phyloP scores from a whole-genome alignment of 2,888 invertebrate species.

The Tuberolachnus salignus region DNA sequence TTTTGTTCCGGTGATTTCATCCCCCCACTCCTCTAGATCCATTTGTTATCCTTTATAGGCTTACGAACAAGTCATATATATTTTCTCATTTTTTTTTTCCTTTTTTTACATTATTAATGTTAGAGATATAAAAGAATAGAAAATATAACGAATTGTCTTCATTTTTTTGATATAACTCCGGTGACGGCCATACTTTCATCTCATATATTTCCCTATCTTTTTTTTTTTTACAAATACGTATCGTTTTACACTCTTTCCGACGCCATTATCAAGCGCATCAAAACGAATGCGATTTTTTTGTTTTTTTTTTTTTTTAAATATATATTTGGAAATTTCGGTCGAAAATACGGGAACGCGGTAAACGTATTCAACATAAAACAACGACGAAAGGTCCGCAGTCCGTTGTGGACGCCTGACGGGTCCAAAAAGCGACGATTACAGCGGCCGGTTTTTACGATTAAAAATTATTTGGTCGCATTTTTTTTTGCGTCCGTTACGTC shows the following conservation, averaged over 20 bases:
- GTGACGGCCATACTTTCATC: conserved; percentile 20
- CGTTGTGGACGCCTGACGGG: too few species aligned
- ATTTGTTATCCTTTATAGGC: background rate
- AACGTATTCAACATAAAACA: too few species aligned
- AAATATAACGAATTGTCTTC: too few species aligned
- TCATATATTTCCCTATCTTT: background rate
- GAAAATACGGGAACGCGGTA: too few species aligned
- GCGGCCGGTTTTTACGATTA: too few species aligned
- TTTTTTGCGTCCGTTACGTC: too few species aligned
- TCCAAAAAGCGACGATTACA: too few species aligned
- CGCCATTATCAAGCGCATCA: background rate
- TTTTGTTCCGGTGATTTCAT: conserved; percentile 13
- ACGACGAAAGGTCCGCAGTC: too few species aligned
- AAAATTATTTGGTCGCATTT: too few species aligned
- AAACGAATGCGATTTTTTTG: too few species aligned
- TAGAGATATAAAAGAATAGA: conserved; percentile 26
- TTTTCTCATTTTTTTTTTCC: background rate
- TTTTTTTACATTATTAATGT: conserved; percentile 24
- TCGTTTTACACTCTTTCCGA: background rate
- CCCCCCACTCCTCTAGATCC: background rate
- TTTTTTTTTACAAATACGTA: background rate
- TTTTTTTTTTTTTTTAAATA: too few species aligned
- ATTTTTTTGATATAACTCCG: conserved; percentile 42
- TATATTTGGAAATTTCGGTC: too few species aligned
- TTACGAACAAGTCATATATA: conserved; percentile 9